A percentile compares a stretch with the other conserved stretches of the same genome.
phyloP scores from a whole-genome alignment of 2,888 invertebrate species.

The Polyommatus icarus region DNA sequence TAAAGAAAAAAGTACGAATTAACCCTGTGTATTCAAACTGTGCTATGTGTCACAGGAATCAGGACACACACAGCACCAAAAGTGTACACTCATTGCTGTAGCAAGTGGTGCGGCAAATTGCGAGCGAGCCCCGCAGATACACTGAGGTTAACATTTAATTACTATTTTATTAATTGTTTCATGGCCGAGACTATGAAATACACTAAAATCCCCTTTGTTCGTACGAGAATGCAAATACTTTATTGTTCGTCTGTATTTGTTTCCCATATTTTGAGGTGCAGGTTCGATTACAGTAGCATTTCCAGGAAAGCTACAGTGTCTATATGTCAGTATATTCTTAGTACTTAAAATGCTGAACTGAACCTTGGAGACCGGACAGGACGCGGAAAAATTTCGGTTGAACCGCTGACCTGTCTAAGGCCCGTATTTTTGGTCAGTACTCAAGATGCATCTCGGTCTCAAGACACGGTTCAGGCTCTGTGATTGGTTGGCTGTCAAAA shows the following conservation, averaged over 20 bases:
- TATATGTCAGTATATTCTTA: too few relatives aligned
- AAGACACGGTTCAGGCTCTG: too few relatives aligned
- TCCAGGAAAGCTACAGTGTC: too few relatives aligned
- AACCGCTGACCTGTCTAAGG: too few relatives aligned
- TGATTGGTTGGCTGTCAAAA: too few relatives aligned
- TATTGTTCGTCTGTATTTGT: not conserved
- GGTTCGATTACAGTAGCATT: not conserved
- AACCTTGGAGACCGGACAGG: too few relatives aligned
- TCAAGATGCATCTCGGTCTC: too few relatives aligned
- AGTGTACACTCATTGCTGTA: slow-evolving; percentile 41
- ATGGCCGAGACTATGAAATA: slow-evolving; percentile 2
- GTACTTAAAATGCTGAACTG: too few relatives aligned
- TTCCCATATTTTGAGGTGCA: not conserved
- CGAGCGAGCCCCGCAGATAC: slow-evolving; percentile 37
- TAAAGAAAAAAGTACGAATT: too few relatives aligned
- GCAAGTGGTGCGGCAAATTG: slow-evolving; percentile 45
- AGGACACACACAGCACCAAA: slow-evolving; percentile 25
- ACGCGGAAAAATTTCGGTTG: too few relatives aligned
- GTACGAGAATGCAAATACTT: not conserved
- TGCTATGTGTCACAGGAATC: slow-evolving; percentile 34
- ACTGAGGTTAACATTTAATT: slow-evolving; percentile 28
- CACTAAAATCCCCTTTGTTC: not conserved
- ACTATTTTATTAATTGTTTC: slow-evolving; percentile 14
- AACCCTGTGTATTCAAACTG: not conserved
- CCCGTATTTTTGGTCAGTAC: too few relatives aligned